A percentile compares a stretch with the other conserved stretches of the same genome.
Conservation (phyloP, 2,888 invertebrate species). For the Sesamia inferens region DNA sequence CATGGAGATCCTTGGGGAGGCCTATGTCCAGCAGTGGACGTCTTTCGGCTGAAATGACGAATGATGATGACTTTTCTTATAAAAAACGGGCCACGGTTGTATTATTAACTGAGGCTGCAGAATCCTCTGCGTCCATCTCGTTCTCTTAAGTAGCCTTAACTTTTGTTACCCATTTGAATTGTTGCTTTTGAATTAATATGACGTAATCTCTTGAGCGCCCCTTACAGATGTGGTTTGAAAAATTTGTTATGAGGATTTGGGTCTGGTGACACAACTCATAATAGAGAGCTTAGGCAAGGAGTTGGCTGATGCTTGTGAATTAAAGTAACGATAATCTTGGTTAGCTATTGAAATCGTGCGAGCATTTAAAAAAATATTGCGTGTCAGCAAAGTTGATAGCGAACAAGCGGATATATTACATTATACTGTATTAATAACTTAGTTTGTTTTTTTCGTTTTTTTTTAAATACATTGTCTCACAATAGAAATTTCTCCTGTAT, state of each 20-base stretch:
- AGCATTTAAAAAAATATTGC: not conserved
- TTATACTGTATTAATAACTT: no score
- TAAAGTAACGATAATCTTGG: not conserved
- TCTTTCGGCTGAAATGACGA: no score
- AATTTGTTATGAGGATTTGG: no score
- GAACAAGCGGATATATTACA: no score
- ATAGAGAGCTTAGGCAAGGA: no score
- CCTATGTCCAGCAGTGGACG: no score
- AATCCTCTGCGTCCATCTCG: slow-evolving; percentile 14
- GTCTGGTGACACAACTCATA: no score
- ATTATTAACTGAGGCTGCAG: slow-evolving; percentile 19
- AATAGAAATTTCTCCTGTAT: no score
- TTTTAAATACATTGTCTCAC: no score
- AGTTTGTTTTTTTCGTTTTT: no score
- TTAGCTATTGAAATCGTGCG: not conserved
- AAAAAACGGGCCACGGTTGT: slow-evolving; percentile 14
- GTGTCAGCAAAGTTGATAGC: not conserved
- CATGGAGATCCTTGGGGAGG: no score
- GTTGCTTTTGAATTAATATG: slow-evolving; percentile 13
- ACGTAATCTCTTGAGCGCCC: not conserved
- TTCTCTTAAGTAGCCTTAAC: slow-evolving; percentile 39
- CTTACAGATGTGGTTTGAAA: no score
- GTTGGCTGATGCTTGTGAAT: not conserved
- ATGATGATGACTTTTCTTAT: slow-evolving; percentile 7
- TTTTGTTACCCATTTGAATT: slow-evolving; percentile 34